These are phyloP conservation scores for Mus pahari DNA, from an alignment of 2,113 vertebrate species.

Conservation along the genomic window DNA sequence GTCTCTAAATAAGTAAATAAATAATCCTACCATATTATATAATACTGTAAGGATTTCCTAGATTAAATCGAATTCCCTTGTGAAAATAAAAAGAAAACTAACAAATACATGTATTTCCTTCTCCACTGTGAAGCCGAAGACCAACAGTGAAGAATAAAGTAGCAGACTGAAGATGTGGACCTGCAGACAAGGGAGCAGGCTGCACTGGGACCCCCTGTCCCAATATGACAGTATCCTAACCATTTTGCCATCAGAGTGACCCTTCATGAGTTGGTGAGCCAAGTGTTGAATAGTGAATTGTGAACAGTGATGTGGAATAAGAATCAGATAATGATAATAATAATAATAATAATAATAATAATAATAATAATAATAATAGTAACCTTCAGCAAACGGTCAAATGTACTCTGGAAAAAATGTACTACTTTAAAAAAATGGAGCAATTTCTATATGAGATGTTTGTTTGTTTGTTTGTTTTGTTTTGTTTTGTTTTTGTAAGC, in stretches of 20 bases:
- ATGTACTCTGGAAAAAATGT: constrained; percentile 16
- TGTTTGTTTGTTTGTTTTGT: too few species aligned
- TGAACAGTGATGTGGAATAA: not conserved
- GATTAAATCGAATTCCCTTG: not conserved
- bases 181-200: not conserved
- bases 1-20: not conserved
- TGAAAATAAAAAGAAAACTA: not conserved
- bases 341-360: too few species aligned
- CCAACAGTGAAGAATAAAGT: not conserved
- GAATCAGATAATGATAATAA: not conserved
- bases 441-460: not conserved
- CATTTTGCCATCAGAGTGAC: not conserved
- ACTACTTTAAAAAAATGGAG: not conserved
- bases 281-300: not conserved
- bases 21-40: not conserved
- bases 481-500: not conserved
- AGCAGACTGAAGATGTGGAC: not conserved
- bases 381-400: not conserved
- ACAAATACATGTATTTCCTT: not conserved
- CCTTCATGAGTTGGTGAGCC: not conserved
- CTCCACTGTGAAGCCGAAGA: not conserved
- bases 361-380: not conserved
- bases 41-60: not conserved
- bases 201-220: not conserved
- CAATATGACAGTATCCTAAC: not conserved